Base-by-base conservation (phyloP, 2,888 invertebrate species). In the Formica aserva region DNA sequence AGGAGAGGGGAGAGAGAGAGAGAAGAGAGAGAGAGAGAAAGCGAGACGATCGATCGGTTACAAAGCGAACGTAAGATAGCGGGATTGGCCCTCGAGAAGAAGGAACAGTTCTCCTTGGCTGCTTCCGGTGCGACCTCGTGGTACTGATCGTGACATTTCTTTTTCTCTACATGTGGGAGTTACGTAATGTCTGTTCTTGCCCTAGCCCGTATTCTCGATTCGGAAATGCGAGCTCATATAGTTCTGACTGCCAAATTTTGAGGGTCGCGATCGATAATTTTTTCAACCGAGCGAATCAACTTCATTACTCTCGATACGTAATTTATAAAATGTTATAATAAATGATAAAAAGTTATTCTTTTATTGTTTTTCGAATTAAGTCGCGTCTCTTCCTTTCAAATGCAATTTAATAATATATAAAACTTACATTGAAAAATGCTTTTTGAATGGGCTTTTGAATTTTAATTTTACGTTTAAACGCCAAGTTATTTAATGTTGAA, bases 41-140 rank as follows among this genome's bases (percentile, higher is more conserved):
- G 66, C 87, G 84, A 72, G 66, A 82, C 89, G 90, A 90, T 90
- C 90, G 90, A 90, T 90, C 90, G 87, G 89, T 89, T 89, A 89
- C 87, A 88, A 90, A 90, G 90, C 85, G 84, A 84, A 85, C 81
- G 84, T 84, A 86, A 90, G 90, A 88, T 80, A 85, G 84, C 71
- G 82, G 86, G 83, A 87, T 86, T 87, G 87, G 85, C 82, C 82
- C 74, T 86, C 41, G 84, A 78, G 87, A 38, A 69, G 57, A 72
- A 65, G 76, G 75, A 80, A 84, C 60, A 69, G 71, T 83, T 67
- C 76, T 81, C 62, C 72, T 63, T 41, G 63, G 52, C 48, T 69
- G 72, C 72, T 80, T 72, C 78, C 72, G 45, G 60, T 35, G 26
- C 78, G 72, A 80, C 67, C 78, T 80, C 78, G 78, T 60, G 45